phyloP scores from a whole-genome alignment of 2,888 invertebrate species.

The Phaonia tiefii region DNA sequence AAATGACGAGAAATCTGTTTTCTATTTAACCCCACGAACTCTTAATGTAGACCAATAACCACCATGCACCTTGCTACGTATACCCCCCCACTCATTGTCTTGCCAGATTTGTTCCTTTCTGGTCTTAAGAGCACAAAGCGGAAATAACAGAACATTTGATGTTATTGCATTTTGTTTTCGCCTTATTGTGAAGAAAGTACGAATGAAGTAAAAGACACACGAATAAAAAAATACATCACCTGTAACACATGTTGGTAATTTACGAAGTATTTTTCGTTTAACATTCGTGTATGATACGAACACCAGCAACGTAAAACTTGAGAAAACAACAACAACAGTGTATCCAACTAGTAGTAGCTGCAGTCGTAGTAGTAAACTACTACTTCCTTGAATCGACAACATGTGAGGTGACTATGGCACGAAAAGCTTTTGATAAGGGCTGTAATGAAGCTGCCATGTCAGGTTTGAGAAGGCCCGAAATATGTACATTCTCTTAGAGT shows the following conservation, averaged over 20 bases:
- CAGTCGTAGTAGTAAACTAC: background rate
- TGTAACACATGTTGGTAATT: conserved; percentile 61
- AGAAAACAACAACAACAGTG: background rate
- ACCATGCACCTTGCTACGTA: background rate
- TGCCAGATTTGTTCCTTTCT: too few relatives aligned
- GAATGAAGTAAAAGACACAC: conserved; percentile 9
- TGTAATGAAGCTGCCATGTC: too few relatives aligned
- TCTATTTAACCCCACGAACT: conserved; percentile 12
- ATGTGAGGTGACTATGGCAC: background rate
- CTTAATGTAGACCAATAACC: conserved; percentile 6
- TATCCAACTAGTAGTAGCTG: background rate
- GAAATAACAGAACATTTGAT: conserved; percentile 17
- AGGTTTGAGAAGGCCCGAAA: too few relatives aligned
- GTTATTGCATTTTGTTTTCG: background rate
- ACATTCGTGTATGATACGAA: background rate
- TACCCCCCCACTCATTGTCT: too few relatives aligned
- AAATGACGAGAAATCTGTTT: background rate
- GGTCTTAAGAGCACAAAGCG: background rate
- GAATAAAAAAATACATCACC: conserved; percentile 47
- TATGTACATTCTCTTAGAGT: too few relatives aligned
- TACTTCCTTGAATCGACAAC: conserved; percentile 10
- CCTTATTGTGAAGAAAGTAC: background rate
- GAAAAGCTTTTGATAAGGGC: too few relatives aligned
- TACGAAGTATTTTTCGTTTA: background rate
- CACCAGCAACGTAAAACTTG: background rate